Base-by-base conservation (phyloP, 2,888 invertebrate species). In the Athalia circularis region DNA sequence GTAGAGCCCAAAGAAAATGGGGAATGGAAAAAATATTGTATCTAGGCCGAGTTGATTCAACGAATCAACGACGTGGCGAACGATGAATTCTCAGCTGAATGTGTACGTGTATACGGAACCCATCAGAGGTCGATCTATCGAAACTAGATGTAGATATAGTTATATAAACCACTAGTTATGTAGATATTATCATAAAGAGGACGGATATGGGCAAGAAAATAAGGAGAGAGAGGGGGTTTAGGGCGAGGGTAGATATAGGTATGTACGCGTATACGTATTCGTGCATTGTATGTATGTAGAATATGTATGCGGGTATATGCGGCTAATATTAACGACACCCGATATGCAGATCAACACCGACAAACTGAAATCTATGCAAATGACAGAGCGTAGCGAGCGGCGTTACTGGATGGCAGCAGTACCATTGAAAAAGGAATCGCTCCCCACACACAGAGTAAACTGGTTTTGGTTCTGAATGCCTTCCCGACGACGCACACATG, bases 321-420 rank as follows among this genome's bases (percentile, higher is more conserved):
- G 87, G 86, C 87, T 86, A 89, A 90, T 88, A 89, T 86, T 86
- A 89, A 88, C 87, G 89, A 88, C 87, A 89, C 88, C 88, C 89
- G 89, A 89, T 89, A 90, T 88, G 88, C 88, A 88, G 88, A 89
- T 89, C 87, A 83, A 70, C 29, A 29, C 29, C 70, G 68, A 82
- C 84, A 80, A 82, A 83, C 85, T 85, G 82, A 86, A 85, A 87
- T 88, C 86, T 88, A 89, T 90, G 89, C 88, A 89, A 89, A 90
- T 89, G 83, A 83, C 79, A 72, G 80, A 48, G 76, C 77, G 78
- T 54, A 64, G 76, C 74, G 77, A 61, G 77, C 50, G 52, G 29
- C 29, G 29, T 29, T 29, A 29, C 29, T 57, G 48, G 57, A 67
- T 15, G 68, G 62, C 54, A 64, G 74, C 74, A 61, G 52, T 72